Base-by-base conservation (phyloP, 1,140 invertebrate genomes). In the Lepidotrigona ventralis region DNA sequence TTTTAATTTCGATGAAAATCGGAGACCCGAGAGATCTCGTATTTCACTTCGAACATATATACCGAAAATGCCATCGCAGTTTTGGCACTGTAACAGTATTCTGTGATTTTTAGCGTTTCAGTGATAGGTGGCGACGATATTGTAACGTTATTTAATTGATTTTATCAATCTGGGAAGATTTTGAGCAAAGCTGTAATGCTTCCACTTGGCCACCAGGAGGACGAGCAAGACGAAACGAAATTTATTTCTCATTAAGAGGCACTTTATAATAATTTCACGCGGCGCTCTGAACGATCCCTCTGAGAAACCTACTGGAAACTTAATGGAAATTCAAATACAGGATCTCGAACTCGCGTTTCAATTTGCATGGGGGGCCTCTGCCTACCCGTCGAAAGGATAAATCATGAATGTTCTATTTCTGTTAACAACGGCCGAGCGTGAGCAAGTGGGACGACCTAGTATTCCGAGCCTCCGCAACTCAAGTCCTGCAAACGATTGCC, bases 391-490 rank as follows among this genome's bases (percentile, higher is more conserved):
- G 63, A 69, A 69, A 58, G 80, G 80, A 77, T 82, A 82, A 82
- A 77, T 69, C 73, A 53, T 69, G 80, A 77, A 82, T 77, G 74
- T 75, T 60, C 73, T 76, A 77, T 82, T 82, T 77, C 80, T 82
- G 73, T 77, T 77, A 82, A 82, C 80, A 77, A 77, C 73, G 63
- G 80, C 23, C 39, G 46, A 51, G 70, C n/a, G 26, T 58, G 58
- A 79, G 60, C 79, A 71, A 77, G 79, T 84, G 70, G 77, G 58
- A 83, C 86, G 68, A 83, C 23, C 77, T 39, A 72, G 58, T 56
- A 72, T 46, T 56, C 60, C 4, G 46, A 64, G 46, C 26, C 29
- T 15, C n/a, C 17, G 15, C 39, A 46, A n/a, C 68, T 53, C 69
- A 29, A 51, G 12, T 80, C 69, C 78, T 80, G 73, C 77, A 60